Conservation (phyloP, 1,140 invertebrate species). For the Drosophila miranda region DNA sequence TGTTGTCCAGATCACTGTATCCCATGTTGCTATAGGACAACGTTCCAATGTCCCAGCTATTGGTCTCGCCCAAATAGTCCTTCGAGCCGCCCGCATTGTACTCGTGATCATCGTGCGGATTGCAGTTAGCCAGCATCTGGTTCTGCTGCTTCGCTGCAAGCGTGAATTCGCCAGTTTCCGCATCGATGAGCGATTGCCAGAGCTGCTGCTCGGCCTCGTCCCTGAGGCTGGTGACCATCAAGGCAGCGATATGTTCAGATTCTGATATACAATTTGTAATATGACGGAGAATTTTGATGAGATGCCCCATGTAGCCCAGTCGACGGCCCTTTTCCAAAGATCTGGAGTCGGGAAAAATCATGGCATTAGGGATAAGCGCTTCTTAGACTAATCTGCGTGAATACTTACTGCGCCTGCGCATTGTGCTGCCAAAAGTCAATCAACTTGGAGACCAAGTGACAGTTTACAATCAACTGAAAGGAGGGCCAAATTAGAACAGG, state of each 20-base stretch:
- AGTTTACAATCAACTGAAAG: slow-evolving; percentile 87
- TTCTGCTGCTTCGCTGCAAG: slow-evolving; percentile 64
- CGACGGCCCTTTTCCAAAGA: slow-evolving; percentile 82
- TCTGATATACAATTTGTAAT: slow-evolving; percentile 74
- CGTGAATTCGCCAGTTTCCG: slow-evolving; percentile 70
- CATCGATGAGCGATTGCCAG: slow-evolving; percentile 74
- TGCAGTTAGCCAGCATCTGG: slow-evolving; percentile 72
- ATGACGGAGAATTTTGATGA: slow-evolving; percentile 86
- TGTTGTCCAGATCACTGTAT: slow-evolving; percentile 59
- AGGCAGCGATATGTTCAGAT: slow-evolving; percentile 80
- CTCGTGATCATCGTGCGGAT: slow-evolving; percentile 72
- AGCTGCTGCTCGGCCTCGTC: slow-evolving; percentile 58
- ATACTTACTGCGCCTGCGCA: slow-evolving; percentile 84
- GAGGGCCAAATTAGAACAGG: neutral
- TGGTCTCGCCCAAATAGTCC: slow-evolving; percentile 58
- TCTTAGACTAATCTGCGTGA: neutral
- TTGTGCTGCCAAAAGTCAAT: slow-evolving; percentile 87
- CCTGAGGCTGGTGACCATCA: slow-evolving; percentile 67
- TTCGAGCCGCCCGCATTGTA: slow-evolving; percentile 53
- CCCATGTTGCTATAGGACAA: slow-evolving; percentile 55
- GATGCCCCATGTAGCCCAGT: slow-evolving; percentile 90
- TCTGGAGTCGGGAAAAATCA: slow-evolving; percentile 58
- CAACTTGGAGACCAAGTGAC: slow-evolving; percentile 86
- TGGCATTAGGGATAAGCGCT: neutral
- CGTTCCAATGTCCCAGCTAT: slow-evolving; percentile 53